Evolutionary conservation across 2,797 vertebrate species (phyloP).

Genomic region (Todus mexicanus): DNA sequence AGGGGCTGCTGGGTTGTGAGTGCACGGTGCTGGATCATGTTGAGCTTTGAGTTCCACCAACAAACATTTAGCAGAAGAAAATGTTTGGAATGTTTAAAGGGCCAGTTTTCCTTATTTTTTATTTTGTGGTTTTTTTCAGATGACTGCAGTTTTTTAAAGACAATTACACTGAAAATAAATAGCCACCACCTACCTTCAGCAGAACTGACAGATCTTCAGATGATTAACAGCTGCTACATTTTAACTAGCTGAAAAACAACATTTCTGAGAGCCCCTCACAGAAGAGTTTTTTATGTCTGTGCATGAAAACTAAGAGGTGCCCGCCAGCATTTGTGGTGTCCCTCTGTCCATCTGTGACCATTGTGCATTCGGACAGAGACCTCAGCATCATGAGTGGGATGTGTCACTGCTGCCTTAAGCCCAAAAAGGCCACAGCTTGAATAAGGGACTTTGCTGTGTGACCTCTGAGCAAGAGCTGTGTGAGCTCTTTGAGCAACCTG

Average conservation of each 20-base stretch:
- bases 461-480: background rate
- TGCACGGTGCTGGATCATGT: background rate
- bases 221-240: constrained; percentile 35
- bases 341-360: background rate
- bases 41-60: background rate
- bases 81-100: constrained; percentile 7
- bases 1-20: background rate
- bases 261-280: background rate
- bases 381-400: rapidly evolving
- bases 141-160: background rate
- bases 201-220: constrained; percentile 17
- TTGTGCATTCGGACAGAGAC: rapidly evolving
- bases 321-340: rapidly evolving
- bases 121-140: background rate
- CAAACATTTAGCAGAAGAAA: background rate
- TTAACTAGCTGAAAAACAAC: background rate
- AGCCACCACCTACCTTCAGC: background rate
- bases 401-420: background rate
- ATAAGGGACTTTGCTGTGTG: background rate
- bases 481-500: background rate
- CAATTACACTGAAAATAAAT: background rate
- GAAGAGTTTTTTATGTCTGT: background rate
- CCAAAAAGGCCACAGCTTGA: rapidly evolving
- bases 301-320: background rate
- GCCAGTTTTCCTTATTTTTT: background rate